Evolutionary conservation across 2,888 invertebrate species (phyloP), one percentile per base, ranked within the genome.

Genomic region (Morpho deidamia): DNA sequence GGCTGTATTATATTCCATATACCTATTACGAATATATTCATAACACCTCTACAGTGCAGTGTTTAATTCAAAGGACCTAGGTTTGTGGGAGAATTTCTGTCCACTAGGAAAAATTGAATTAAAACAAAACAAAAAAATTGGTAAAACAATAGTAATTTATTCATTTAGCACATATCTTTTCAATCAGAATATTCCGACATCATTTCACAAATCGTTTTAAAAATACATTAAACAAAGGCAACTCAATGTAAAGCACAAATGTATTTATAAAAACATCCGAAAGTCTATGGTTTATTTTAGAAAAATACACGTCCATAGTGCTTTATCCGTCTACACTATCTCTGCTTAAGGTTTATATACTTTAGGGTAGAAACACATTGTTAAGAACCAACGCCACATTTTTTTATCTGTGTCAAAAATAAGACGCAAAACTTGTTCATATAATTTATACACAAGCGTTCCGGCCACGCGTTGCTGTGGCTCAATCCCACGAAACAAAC

Each of bases 261-360:
- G 69, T 69, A 69, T 67, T 50, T 42, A 54, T 56, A 49, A 55
- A 59, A 59, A 44, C 46, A 40, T 51, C 47, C 46, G 54, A 81
- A 78, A 76, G 70, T 72, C 81, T 83, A 83, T 75, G 23, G 58
- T 71, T 70, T 79, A 76, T 72, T 75, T 79, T 84, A 88, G 79
- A 88, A 88, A 88, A 87, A 88, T 88, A 88, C 88, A 88, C 88
- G 88, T 86, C 81, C 81, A 76, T 71, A 86, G 88, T 88, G 87
- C 83, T 83, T 88, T 87, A 72, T 71, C 68, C 63, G 65, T 67
- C 74, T 79, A 77, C 66, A 65, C 71, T 76, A 76, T 70, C 61
- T 63, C 66, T 65, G 54, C 59, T 61, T 60, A 51, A 41, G 37
- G 39, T 54, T 56, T 45, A 48, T 44, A 23, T 44, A 37, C 40